Conservation (phyloP, 2,888 invertebrate species). For the Schizotus pectinicornis region DNA sequence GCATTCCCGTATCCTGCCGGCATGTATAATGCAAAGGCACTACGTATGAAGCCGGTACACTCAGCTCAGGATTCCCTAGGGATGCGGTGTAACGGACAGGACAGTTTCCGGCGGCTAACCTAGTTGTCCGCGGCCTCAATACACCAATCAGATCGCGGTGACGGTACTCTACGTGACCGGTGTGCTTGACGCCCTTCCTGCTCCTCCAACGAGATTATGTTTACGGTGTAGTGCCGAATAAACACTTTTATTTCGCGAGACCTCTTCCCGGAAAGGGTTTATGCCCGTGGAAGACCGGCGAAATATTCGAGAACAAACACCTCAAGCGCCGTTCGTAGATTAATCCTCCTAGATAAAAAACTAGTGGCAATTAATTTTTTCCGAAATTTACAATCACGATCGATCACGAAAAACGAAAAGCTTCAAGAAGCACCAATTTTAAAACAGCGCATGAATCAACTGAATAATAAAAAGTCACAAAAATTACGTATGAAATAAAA, state of each 20-base stretch:
- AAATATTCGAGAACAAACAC: neutral
- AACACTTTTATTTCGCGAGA: slow-evolving; percentile 25
- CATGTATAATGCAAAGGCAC: slow-evolving; percentile 19
- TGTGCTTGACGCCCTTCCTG: slow-evolving; percentile 18
- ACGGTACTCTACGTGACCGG: slow-evolving; percentile 39
- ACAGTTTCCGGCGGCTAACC: slow-evolving; percentile 44
- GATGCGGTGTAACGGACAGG: slow-evolving; percentile 32
- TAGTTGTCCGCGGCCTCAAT: slow-evolving; percentile 46
- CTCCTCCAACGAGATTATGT: slow-evolving; percentile 23
- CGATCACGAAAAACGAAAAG: too few species aligned
- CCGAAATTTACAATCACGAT: too few species aligned
- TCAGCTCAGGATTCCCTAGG: slow-evolving; percentile 28
- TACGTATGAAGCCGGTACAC: slow-evolving; percentile 9
- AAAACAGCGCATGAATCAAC: too few species aligned
- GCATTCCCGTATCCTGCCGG: neutral
- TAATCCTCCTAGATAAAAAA: too few species aligned
- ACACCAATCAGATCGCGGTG: slow-evolving; percentile 45
- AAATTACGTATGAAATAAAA: too few species aligned
- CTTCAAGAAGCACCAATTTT: too few species aligned
- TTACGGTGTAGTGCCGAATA: slow-evolving; percentile 16
- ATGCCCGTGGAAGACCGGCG: neutral
- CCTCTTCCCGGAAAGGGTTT: slow-evolving; percentile 10
- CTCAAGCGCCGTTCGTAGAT: too few species aligned
- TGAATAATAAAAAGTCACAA: too few species aligned
- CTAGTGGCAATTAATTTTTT: too few species aligned